phyloP scores from a whole-genome alignment of 2,888 invertebrate species.

The Bellardia pandia region DNA sequence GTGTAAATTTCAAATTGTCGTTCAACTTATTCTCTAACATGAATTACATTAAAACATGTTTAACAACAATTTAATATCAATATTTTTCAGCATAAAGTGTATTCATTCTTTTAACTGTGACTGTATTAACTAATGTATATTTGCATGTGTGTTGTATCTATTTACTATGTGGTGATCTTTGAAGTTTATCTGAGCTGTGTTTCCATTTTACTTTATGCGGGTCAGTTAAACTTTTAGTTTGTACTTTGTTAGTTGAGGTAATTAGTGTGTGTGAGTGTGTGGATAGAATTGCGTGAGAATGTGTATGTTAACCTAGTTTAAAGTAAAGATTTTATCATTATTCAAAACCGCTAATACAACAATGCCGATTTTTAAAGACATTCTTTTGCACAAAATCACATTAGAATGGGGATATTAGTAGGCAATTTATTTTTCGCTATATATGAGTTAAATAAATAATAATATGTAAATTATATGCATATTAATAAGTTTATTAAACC shows the following conservation, averaged over 20 bases:
- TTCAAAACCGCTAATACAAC: slow-evolving; percentile 54
- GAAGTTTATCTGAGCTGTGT: slow-evolving; percentile 59
- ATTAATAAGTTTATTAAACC: too few relatives aligned
- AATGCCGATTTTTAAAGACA: background rate
- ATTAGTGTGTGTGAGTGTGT: slow-evolving; percentile 10
- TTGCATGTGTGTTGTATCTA: slow-evolving; percentile 18
- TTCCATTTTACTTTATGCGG: slow-evolving; percentile 60
- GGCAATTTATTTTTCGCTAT: background rate
- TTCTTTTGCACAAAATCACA: too few relatives aligned
- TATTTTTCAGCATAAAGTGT: background rate
- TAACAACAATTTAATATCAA: background rate
- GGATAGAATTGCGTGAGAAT: background rate
- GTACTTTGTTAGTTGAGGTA: slow-evolving; percentile 49
- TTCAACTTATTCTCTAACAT: too few relatives aligned
- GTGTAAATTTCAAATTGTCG: too few relatives aligned
- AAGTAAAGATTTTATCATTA: slow-evolving; percentile 53
- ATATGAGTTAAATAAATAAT: background rate
- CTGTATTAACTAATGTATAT: slow-evolving; percentile 13
- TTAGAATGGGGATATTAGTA: too few relatives aligned
- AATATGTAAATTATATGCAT: too few relatives aligned
- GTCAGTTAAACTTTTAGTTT: slow-evolving; percentile 66
- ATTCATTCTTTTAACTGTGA: background rate
- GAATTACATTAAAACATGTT: too few relatives aligned
- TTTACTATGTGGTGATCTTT: slow-evolving; percentile 68
- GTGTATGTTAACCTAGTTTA: slow-evolving; percentile 32